phyloP scores from a whole-genome alignment of 2,797 vertebrate genomes.

The Myotis daubentonii region DNA sequence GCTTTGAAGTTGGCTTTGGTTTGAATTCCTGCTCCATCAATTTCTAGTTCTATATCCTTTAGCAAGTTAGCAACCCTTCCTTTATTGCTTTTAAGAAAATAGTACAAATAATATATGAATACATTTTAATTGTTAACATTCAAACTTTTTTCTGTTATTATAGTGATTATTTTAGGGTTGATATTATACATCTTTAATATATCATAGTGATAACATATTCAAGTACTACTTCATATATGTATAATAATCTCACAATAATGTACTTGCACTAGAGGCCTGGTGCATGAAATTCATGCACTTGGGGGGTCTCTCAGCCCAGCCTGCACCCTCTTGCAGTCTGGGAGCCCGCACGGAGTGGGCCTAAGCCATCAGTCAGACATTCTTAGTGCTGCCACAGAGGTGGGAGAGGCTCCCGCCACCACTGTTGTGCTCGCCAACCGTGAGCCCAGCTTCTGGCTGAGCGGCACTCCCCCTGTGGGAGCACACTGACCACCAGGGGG shows the following conservation, averaged over 20 bases:
- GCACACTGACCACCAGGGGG: too few species aligned
- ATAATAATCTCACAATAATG: not conserved
- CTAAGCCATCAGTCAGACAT: too few species aligned
- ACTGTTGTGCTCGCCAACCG: too few species aligned
- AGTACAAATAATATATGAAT: not conserved
- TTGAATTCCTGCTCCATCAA: not conserved
- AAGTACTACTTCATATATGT: not conserved
- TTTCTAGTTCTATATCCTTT: not conserved
- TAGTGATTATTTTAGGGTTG: not conserved
- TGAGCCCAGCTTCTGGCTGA: too few species aligned
- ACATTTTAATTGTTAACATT: not conserved
- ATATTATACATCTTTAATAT: not conserved
- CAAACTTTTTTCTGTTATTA: constrained; percentile 11
- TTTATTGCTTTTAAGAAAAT: not conserved
- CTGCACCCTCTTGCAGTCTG: too few species aligned
- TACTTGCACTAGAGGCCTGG: not conserved
- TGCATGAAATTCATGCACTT: too few species aligned
- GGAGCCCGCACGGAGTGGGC: too few species aligned
- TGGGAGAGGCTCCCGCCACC: too few species aligned
- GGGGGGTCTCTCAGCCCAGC: too few species aligned
- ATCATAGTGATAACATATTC: not conserved
- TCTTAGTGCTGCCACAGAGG: accelerated
- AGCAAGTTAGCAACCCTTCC: not conserved
- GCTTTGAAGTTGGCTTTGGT: not conserved
- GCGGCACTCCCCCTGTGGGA: too few species aligned